Conservation (phyloP, 2,113 vertebrate genomes). For the Silurus glanis region DNA sequence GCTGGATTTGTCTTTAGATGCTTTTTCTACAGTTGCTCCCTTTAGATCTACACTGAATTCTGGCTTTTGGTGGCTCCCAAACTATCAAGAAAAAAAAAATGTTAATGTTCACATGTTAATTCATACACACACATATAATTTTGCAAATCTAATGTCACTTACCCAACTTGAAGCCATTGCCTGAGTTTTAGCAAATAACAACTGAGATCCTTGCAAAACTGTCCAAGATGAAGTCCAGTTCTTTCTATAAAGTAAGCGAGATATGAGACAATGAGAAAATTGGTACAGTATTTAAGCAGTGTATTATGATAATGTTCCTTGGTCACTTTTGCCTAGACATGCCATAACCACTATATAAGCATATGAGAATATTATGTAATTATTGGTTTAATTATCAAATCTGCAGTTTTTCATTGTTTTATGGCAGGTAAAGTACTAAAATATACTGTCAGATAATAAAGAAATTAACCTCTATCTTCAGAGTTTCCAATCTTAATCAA, state of each 20-base stretch:
- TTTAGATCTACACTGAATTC: constrained; percentile 93
- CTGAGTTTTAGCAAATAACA: constrained; percentile 91
- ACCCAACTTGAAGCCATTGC: constrained; percentile 92
- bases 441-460: background rate
- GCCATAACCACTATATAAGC: background rate
- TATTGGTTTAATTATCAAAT: background rate
- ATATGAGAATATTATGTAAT: background rate
- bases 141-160: constrained; percentile 60
- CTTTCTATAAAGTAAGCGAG: constrained; percentile 77
- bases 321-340: background rate
- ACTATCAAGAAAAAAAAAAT: constrained; percentile 63
- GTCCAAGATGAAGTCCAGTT: constrained; percentile 95
- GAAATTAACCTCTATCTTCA: no score
- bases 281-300: background rate
- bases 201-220: constrained; percentile 81
- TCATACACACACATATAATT: background rate
- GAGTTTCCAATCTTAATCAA: no score
- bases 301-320: background rate
- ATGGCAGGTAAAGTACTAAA: background rate
- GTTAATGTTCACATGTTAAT: background rate
- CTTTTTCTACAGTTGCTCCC: constrained; percentile 86
- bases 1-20: constrained; percentile 95
- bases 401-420: background rate
- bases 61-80: constrained; percentile 88
- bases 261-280: background rate